These are phyloP conservation scores for Epistrophe eligans DNA, from an alignment of 2,888 invertebrate genomes.

Conservation along the genomic window DNA sequence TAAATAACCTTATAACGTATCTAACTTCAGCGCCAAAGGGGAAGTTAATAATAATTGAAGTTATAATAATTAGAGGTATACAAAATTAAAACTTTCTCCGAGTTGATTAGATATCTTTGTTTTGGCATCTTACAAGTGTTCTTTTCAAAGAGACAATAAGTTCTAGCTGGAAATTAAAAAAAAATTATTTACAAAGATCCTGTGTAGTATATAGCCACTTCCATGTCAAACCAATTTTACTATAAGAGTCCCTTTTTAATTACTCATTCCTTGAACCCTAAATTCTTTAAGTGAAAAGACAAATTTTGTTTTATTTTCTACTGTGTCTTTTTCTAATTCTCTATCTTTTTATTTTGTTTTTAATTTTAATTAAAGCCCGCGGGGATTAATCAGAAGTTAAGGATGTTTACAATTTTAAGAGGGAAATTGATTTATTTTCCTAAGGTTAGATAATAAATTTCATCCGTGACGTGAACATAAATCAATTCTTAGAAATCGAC, in stretches of 20 bases:
- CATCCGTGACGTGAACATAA: conserved; percentile 22
- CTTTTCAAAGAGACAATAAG: not conserved
- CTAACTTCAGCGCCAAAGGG: not conserved
- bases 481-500: conserved; percentile 26
- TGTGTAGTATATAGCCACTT: not conserved
- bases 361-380: conserved; percentile 35
- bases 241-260: conserved; percentile 33
- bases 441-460: conserved; percentile 7
- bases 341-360: not conserved
- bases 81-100: not conserved
- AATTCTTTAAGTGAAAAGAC: conserved; percentile 20
- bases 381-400: conserved; percentile 30
- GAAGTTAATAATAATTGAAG: conserved; percentile 9
- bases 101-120: conserved; percentile 1
- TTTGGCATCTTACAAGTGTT: conserved; percentile 12
- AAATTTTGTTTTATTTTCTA: conserved; percentile 16
- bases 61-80: not conserved
- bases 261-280: conserved; percentile 28
- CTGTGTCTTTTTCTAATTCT: not conserved
- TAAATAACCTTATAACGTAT: not conserved
- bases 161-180: not conserved
- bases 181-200: not conserved
- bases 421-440: conserved; percentile 35
- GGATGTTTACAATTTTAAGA: conserved; percentile 27
- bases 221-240: conserved; percentile 23